These are phyloP conservation scores for Platyscapa corneri DNA, from an alignment of 1,140 invertebrate genomes.

Conservation along the genomic window DNA sequence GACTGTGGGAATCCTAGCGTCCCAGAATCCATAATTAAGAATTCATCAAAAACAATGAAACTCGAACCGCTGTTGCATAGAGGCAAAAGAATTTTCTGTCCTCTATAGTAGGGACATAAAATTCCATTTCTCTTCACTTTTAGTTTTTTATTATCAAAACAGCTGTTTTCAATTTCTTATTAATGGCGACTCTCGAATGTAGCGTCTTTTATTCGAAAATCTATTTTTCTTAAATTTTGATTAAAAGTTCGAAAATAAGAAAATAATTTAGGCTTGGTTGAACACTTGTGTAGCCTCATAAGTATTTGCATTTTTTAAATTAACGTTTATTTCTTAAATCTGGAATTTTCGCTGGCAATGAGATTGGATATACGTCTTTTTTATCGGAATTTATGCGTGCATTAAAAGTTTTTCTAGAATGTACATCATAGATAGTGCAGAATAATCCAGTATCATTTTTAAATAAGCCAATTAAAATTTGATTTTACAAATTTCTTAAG, in stretches of 20 bases:
- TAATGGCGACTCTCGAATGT: neutral
- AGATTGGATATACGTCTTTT: neutral
- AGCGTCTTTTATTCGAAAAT: neutral
- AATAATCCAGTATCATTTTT: neutral
- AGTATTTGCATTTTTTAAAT: conserved; percentile 10
- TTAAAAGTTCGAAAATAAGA: neutral
- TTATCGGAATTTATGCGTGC: neutral
- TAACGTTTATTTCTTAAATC: conserved; percentile 5
- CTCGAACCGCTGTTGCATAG: neutral
- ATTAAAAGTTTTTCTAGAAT: conserved; percentile 13
- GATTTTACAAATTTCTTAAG: neutral
- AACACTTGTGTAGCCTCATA: neutral
- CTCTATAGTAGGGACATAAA: neutral
- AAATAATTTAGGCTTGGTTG: neutral
- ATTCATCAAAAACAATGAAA: conserved; percentile 14
- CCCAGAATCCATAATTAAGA: neutral
- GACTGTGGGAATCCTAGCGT: conserved; percentile 22
- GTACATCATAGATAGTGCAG: neutral
- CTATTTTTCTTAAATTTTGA: neutral
- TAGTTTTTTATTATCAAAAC: neutral
- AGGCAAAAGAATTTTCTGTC: neutral
- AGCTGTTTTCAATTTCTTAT: neutral
- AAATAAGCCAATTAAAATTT: neutral
- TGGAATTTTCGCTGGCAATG: no score
- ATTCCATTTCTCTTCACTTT: neutral